Conservation (phyloP, 2,113 vertebrate species). For the Strix uralensis region DNA sequence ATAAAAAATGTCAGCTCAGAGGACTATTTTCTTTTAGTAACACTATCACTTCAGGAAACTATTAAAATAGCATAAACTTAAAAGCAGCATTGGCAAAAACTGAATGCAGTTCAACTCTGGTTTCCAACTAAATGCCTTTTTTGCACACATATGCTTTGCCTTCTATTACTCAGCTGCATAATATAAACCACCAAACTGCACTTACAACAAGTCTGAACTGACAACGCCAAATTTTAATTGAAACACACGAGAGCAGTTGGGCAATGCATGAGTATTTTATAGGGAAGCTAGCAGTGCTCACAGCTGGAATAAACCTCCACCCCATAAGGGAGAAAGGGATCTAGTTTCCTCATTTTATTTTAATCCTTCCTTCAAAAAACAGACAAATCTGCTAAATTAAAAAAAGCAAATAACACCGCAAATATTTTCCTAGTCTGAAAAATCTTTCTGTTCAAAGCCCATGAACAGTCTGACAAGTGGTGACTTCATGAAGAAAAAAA, state of each 20-base stretch:
- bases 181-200: not conserved
- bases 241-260: not conserved
- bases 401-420: not conserved
- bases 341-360: slow-evolving; percentile 13
- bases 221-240: slow-evolving; percentile 14
- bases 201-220: not conserved
- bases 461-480: not conserved
- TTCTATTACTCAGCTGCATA: not conserved
- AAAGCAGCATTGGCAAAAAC: slow-evolving; percentile 1
- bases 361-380: not conserved
- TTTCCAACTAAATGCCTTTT: not conserved
- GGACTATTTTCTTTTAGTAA: not conserved
- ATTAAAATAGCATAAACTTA: not conserved
- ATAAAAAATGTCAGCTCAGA: not conserved
- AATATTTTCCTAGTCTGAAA: not conserved
- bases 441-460: not conserved
- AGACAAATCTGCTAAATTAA: slow-evolving; percentile 15
- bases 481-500: not conserved
- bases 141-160: not conserved
- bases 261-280: not conserved
- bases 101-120: not conserved
- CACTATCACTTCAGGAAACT: not conserved
- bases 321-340: not conserved
- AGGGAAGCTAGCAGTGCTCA: not conserved
- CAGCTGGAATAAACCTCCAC: not conserved